Conservation (phyloP, 1,140 invertebrate genomes). For the Vanessa tameamea region DNA sequence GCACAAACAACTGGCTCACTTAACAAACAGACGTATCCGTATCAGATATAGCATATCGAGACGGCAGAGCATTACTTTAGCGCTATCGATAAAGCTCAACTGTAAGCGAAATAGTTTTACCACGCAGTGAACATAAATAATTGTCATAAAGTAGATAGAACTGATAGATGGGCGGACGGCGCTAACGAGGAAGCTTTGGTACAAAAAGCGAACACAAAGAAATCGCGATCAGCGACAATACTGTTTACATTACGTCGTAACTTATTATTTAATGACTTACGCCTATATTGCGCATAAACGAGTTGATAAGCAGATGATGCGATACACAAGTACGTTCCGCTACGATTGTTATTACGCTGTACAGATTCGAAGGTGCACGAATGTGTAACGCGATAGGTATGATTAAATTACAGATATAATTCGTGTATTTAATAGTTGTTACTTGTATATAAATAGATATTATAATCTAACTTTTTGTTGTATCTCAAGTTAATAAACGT, state of each 20-base stretch:
- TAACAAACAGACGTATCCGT: conserved; percentile 79
- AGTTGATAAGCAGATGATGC: conserved; percentile 57
- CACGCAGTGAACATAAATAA: conserved; percentile 75
- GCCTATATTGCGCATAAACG: conserved; percentile 48
- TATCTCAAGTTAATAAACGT: too few species aligned
- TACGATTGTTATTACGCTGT: conserved; percentile 38
- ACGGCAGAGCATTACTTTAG: conserved; percentile 75
- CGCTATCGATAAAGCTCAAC: conserved; percentile 79
- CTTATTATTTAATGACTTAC: conserved; percentile 54
- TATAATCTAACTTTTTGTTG: too few species aligned
- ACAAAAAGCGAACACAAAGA: conserved; percentile 50
- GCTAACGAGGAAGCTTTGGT: conserved; percentile 61
- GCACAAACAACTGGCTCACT: conserved; percentile 73
- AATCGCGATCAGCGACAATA: conserved; percentile 39
- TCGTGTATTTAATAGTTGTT: not conserved
- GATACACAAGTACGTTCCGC: conserved; percentile 47
- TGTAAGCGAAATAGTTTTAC: conserved; percentile 77
- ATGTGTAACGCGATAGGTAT: conserved; percentile 41
- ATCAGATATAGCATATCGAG: conserved; percentile 76
- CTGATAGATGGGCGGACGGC: conserved; percentile 68
- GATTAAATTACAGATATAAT: conserved; percentile 6
- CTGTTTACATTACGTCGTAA: conserved; percentile 45
- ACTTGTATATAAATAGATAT: too few species aligned
- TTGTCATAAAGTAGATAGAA: conserved; percentile 77
- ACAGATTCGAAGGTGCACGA: conserved; percentile 36